Base-by-base conservation (phyloP, 1,140 invertebrate genomes). In the Bombus waltoni region DNA sequence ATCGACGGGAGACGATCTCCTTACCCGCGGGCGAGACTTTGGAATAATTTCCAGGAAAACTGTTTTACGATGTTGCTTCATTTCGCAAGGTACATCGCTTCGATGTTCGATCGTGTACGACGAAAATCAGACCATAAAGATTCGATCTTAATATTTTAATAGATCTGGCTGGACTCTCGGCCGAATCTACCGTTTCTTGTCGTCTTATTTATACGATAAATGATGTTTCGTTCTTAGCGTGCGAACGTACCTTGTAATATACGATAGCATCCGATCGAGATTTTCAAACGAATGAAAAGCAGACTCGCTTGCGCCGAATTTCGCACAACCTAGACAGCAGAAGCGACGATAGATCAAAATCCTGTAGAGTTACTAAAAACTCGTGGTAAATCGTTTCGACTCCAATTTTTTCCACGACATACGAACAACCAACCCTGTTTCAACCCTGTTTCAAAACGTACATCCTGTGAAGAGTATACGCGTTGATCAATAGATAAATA, bases 21-120 rank as follows among this genome's bases (percentile, higher is more conserved):
- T 35, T 32, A 38, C 35, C 53, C 4, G 74, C 47, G 22, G 53
- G 53, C 35, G 11, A 59, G 1, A 59, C 22, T 77, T 40, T 42
- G 15, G 57, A 38, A 59, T 75, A 53, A 77, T 59, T 59, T 62
- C 35, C 47, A n/a, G 57, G 35, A 62, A 62, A 59, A 77, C 47
- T 40, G 11, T 13, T 25, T 53, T 53, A 35, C n/a, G 42, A 47
- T 75, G 53, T 53, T 32, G 28, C 44, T 75, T 75, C 38, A 75
- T 47, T 35, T 15, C 13, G 1, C 10, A n/a, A 62, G 59, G 18
- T 25, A n/a, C 22, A 22, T 15, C 5, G n/a, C n/a, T 10, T 32
- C 40, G 1, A 47, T 74, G 42, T 13, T 74, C n/a, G n/a, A 47
- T 38, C 66, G 10, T 68, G 66, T 68, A 38, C 38, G 22, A 68